Evolutionary conservation across 2,888 invertebrate species (phyloP).

Genomic region (Dicycla oo): DNA sequence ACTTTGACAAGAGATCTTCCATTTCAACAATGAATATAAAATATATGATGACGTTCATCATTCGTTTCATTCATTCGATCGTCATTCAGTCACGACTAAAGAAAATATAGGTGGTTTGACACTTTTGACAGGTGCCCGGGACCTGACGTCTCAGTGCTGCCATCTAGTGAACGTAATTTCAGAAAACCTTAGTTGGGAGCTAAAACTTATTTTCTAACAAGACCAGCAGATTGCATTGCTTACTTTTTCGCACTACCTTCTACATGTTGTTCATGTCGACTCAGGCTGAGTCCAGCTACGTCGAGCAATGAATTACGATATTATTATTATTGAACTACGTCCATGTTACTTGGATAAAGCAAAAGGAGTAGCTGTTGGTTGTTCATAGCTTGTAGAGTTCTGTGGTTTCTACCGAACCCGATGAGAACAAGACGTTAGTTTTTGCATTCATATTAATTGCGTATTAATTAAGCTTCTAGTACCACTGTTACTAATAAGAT

Average conservation of each 20-base stretch:
- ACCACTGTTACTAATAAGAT: not conserved
- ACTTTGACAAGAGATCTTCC: not conserved
- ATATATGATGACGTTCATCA: not conserved
- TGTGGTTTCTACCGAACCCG: not conserved
- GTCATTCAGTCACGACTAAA: not conserved
- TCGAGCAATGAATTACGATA: not conserved
- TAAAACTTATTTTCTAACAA: not conserved
- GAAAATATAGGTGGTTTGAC: not conserved
- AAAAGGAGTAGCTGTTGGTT: not conserved
- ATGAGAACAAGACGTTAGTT: not conserved
- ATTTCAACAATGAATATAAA: not conserved
- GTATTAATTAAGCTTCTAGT: not conserved
- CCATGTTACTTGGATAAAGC: not conserved
- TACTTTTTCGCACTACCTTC: not conserved
- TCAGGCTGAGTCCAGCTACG: not conserved
- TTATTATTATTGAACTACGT: not conserved
- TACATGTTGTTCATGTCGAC: not conserved
- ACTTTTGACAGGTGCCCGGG: no score
- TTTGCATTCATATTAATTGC: not conserved
- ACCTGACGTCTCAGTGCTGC: no score
- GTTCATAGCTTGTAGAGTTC: not conserved
- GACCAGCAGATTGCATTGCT: not conserved
- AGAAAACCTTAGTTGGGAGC: not conserved
- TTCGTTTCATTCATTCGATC: no score
- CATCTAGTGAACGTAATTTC: no score